Percentiles rank a stretch among this genome's conserved stretches.
Conservation (phyloP, 2,113 vertebrate genomes). For the Mobula hypostoma region DNA sequence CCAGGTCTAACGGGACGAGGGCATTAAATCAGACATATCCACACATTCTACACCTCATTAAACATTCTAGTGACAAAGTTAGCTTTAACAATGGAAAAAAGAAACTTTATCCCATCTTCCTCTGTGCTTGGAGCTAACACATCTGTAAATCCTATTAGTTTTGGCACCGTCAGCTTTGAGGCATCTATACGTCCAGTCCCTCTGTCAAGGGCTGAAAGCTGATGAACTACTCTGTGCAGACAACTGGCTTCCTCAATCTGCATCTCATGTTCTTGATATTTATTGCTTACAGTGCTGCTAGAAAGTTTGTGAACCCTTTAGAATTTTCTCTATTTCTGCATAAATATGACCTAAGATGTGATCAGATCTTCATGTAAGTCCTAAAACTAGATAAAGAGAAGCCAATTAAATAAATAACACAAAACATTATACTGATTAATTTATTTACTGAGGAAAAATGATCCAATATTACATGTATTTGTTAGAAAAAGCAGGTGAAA, state of each 20-base stretch:
- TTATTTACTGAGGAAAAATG: too few species aligned
- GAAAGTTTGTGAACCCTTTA: too few species aligned
- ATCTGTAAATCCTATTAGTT: conserved; percentile 9
- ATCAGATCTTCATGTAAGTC: too few species aligned
- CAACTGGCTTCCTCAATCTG: neutral
- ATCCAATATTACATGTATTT: too few species aligned
- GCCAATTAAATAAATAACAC: too few species aligned
- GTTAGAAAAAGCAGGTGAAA: too few species aligned
- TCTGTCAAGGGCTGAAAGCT: neutral
- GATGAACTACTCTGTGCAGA: neutral
- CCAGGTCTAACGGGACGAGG: neutral
- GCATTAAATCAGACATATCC: neutral
- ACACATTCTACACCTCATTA: neutral
- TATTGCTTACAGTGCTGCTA: too few species aligned
- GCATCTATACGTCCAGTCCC: neutral
- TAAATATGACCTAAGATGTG: too few species aligned
- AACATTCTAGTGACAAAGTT: neutral
- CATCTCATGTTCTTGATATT: too few species aligned
- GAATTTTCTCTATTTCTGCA: too few species aligned
- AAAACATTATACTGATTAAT: too few species aligned
- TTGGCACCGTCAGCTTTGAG: neutral
- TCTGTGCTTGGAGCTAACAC: neutral
- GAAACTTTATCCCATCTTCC: neutral
- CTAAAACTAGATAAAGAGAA: too few species aligned
- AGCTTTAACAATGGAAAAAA: neutral